Conservation (phyloP, 2,113 vertebrate species). For the Ginglymostoma cirratum region DNA sequence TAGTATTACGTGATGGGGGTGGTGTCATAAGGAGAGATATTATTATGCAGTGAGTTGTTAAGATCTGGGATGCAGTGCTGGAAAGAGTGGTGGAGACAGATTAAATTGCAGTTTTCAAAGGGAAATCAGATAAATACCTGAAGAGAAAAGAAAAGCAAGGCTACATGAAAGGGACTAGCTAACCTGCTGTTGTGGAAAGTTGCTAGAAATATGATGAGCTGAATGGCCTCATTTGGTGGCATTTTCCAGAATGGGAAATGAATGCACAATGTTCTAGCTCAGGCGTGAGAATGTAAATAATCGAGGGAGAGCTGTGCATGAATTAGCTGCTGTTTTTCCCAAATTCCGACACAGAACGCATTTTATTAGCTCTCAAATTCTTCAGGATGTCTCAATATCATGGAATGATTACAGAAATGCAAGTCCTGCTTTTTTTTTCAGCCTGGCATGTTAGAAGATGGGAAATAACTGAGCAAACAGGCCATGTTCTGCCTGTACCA, state of each 20-base stretch:
- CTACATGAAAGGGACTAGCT: neutral
- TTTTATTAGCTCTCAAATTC: neutral
- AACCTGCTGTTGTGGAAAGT: neutral
- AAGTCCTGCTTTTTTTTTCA: neutral
- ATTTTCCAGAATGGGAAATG: neutral
- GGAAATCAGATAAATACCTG: too few relatives aligned
- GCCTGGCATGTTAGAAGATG: neutral
- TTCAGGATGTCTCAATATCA: neutral
- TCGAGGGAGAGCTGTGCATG: neutral
- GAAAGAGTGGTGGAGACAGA: too few relatives aligned
- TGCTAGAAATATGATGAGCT: neutral
- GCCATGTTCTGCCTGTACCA: neutral
- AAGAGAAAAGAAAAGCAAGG: neutral
- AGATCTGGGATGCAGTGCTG: too few relatives aligned
- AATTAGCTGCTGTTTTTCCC: neutral
- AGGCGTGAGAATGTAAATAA: too few relatives aligned
- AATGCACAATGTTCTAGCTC: neutral
- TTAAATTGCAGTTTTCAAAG: too few relatives aligned
- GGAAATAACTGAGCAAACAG: neutral
- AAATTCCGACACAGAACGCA: neutral
- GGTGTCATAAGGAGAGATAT: too few relatives aligned
- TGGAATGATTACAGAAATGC: neutral
- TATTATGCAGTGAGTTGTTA: too few relatives aligned
- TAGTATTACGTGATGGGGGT: too few relatives aligned
- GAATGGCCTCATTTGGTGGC: neutral